phyloP scores from a whole-genome alignment of 1,140 invertebrate species.

The Ceratitis capitata region DNA sequence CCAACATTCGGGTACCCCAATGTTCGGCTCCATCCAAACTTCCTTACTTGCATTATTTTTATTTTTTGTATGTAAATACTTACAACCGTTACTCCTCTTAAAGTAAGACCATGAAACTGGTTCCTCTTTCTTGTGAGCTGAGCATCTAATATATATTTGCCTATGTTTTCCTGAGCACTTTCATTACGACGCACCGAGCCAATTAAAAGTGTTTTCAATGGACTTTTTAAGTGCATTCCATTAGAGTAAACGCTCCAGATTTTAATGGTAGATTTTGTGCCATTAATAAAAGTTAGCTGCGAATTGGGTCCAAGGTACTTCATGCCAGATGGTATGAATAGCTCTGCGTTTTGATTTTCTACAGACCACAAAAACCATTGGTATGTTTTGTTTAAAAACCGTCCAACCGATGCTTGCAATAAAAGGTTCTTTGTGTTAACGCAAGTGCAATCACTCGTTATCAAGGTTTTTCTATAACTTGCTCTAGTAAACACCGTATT shows the following conservation, averaged over 20 bases:
- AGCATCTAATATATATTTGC: neutral
- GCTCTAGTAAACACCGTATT: constrained; percentile 44
- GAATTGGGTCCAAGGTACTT: constrained; percentile 58
- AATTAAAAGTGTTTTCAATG: neutral
- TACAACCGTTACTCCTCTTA: neutral
- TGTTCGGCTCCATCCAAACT: too few relatives aligned
- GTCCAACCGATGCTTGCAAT: constrained; percentile 45
- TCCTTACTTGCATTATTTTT: neutral
- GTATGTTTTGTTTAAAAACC: constrained; percentile 58
- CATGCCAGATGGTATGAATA: constrained; percentile 47
- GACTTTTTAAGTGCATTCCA: constrained; percentile 49
- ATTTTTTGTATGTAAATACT: neutral
- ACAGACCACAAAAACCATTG: constrained; percentile 56
- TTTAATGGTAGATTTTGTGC: constrained; percentile 42
- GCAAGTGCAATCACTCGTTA: constrained; percentile 51
- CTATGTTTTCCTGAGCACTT: neutral
- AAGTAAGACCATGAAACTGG: neutral
- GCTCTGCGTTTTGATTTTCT: neutral
- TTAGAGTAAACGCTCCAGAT: constrained; percentile 59
- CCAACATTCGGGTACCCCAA: too few relatives aligned
- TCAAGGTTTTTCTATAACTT: constrained; percentile 48
- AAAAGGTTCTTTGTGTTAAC: constrained; percentile 43
- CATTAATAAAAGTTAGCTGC: constrained; percentile 55
- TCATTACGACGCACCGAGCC: neutral
- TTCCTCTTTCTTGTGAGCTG: neutral